phyloP scores from a whole-genome alignment of 2,797 vertebrate species.

The Adelosebastes latens region DNA sequence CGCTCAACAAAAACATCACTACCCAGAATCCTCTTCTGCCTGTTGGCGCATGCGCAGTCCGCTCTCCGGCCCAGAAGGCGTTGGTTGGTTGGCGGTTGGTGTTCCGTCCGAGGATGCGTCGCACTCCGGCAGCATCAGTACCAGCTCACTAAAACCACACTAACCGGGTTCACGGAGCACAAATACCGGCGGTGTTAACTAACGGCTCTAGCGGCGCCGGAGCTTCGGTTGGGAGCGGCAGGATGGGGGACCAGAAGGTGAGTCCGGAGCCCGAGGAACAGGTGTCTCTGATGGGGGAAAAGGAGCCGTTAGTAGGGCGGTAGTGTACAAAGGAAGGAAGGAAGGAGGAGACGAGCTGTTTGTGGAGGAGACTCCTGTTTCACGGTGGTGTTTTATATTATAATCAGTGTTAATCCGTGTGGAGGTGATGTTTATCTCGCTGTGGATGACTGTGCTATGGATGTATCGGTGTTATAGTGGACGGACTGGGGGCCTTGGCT shows the following conservation, averaged over 20 bases:
- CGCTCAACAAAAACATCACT: slow-evolving; percentile 59
- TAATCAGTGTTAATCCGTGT: background rate
- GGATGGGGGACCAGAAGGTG: slow-evolving; percentile 87
- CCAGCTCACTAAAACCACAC: slow-evolving; percentile 56
- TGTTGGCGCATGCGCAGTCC: slow-evolving; percentile 68
- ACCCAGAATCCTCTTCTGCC: slow-evolving; percentile 70
- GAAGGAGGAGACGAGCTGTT: slow-evolving; percentile 43
- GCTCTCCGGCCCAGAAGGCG: slow-evolving; percentile 69
- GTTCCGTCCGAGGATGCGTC: slow-evolving; percentile 79
- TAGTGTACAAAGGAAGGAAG: slow-evolving; percentile 78
- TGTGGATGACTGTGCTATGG: background rate
- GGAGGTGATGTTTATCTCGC: background rate
- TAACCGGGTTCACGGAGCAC: slow-evolving; percentile 12
- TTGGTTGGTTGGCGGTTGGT: slow-evolving; percentile 75
- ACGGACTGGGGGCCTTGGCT: slow-evolving; percentile 38
- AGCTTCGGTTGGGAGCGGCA: slow-evolving; percentile 30
- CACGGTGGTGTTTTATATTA: background rate
- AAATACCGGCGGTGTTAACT: slow-evolving; percentile 16
- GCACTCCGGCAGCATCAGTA: slow-evolving; percentile 83
- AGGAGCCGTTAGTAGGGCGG: slow-evolving; percentile 65
- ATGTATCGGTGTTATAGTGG: background rate
- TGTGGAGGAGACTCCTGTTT: slow-evolving; percentile 29
- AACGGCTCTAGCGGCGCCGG: slow-evolving; percentile 44
- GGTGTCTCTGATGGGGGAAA: slow-evolving; percentile 57
- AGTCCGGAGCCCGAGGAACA: slow-evolving; percentile 61